phyloP scores from a whole-genome alignment of 2,888 invertebrate genomes.

The Oasisia sp. region DNA sequence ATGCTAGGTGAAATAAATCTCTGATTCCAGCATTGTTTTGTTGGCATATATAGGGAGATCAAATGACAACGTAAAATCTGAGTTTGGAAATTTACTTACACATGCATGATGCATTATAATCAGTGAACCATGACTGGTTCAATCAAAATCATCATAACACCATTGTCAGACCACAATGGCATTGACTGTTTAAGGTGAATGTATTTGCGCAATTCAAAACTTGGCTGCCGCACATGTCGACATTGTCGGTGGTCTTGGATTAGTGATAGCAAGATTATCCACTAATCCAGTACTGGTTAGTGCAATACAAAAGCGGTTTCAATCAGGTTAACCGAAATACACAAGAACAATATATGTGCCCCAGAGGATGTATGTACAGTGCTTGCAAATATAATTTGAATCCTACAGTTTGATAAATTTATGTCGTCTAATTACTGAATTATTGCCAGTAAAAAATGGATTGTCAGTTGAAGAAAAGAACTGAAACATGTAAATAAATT shows the following conservation, averaged over 20 bases:
- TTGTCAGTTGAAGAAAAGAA: neutral
- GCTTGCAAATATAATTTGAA: neutral
- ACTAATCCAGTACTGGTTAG: neutral
- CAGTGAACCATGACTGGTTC: neutral
- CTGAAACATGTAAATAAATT: neutral
- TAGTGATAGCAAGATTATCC: neutral
- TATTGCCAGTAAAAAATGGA: neutral
- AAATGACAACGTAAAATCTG: neutral
- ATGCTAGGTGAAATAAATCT: neutral
- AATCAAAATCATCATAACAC: neutral
- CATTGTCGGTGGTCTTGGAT: neutral
- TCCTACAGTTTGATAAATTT: neutral
- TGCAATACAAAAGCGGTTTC: neutral
- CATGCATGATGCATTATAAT: neutral
- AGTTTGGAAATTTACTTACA: neutral
- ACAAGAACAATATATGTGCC: neutral
- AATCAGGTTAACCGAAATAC: neutral
- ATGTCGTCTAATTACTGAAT: neutral
- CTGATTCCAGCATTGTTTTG: neutral
- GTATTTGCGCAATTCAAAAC: neutral
- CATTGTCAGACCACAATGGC: neutral
- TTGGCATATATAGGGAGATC: neutral
- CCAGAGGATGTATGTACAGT: neutral
- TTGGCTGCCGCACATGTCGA: neutral
- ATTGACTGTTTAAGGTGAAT: neutral